Evolutionary conservation across 1,140 invertebrate genomes (phyloP).

Genomic region (Argopecten irradians): DNA sequence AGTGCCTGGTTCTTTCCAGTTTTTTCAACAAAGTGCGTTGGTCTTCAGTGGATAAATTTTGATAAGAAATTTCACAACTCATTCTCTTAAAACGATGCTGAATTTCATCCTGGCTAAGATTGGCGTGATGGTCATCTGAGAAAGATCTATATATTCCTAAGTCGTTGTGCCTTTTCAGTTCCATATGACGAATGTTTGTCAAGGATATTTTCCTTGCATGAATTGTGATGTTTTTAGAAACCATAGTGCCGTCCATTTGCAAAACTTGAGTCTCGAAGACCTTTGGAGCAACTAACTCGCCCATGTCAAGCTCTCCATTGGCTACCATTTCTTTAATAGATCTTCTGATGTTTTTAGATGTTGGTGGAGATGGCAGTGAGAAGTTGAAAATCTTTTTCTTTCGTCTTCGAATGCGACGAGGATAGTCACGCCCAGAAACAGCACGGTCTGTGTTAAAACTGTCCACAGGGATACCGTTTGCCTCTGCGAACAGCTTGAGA

Average conservation of each 20-base stretch:
- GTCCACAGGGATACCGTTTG: too few species aligned
- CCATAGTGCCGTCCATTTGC: too few species aligned
- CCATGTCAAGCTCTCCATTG: too few species aligned
- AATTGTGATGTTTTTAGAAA: not conserved
- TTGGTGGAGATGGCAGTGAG: too few species aligned
- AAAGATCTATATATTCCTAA: not conserved
- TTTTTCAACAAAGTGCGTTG: not conserved
- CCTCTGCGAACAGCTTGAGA: not conserved
- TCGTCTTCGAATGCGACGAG: too few species aligned
- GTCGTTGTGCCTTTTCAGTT: not conserved
- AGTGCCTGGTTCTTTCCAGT: not conserved
- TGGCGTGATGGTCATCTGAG: not conserved
- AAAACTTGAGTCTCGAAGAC: too few species aligned
- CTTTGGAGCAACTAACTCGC: too few species aligned
- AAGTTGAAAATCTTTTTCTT: too few species aligned
- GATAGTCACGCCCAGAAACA: not conserved
- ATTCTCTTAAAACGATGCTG: not conserved
- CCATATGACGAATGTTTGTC: not conserved
- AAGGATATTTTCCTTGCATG: slow-evolving; percentile 29
- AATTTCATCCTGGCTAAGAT: not conserved
- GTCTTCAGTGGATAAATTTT: not conserved
- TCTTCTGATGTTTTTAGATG: too few species aligned
- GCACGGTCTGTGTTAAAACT: too few species aligned
- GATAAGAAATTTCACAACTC: not conserved
- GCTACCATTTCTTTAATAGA: not conserved